Evolutionary conservation across 2,888 invertebrate species (phyloP), one percentile per base, ranked within the genome.

Genomic region (Yponomeuta sedellus): DNA sequence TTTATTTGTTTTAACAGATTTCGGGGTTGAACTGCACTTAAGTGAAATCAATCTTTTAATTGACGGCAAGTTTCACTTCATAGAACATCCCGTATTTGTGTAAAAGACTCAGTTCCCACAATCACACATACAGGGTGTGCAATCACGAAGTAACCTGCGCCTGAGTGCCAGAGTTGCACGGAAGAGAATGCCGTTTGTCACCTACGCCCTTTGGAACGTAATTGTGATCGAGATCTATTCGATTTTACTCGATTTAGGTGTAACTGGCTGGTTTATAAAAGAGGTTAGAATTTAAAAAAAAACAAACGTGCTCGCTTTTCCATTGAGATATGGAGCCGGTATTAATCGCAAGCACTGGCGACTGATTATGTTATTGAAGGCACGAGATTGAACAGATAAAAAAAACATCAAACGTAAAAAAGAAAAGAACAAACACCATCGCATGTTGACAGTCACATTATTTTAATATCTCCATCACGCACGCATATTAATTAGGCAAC

Each of bases 121-220:
- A 86, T 86, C 85, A 78, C 82, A 83, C 79, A 83, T 83, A 88
- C 83, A 84, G 87, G 85, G 85, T 88, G 88, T 80, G 83, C 80
- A 79, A 78, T 86, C 89, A 90, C 90, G 90, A 89, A 83, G 76
- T 86, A 85, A 85, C 86, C 86, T 78, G 84, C 82, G 83, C 80
- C 82, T 76, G 75, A 78, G 44, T 52, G 44, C 12, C 16, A 52
- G 16, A 52, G 80, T 81, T 79, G 83, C 80, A 76, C 85, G 88
- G 88, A 88, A 88, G 87, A 87, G 80, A 77, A 85, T 72, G 79
- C 44, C 44, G 44, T 74, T 78, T 80, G 86, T 88, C 89, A 88
- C 89, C 89, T 87, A 81, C 82, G 87, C 81, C 88, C 67, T 86
- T 86, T 86, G 79, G 78, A 22, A 44, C 65, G 64, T 64, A 57